Evolutionary conservation across 2,113 vertebrate species (phyloP), one percentile per base, ranked within the genome.

Genomic region (Pica pica): DNA sequence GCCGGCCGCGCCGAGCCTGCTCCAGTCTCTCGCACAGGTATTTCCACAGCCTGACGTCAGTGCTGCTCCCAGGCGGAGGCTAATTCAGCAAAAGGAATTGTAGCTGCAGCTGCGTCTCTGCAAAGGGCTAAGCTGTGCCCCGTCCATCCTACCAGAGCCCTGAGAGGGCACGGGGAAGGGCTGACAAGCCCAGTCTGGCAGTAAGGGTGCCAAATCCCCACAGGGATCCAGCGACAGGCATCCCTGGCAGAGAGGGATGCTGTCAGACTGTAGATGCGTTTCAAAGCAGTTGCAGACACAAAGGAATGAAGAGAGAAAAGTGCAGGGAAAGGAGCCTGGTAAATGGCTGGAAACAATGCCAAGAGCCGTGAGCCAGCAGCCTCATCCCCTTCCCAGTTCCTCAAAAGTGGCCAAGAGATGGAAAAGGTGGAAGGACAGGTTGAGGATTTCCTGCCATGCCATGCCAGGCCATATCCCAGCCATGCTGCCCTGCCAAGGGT

Each of bases 21-120:
- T 87, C 83, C 19, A 1, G 35, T 71, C 47, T 52, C 87, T 91
- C 20, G 2, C 81, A 61, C 89, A 83, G 93, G 93, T 89, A 81
- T 91, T 94, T 89, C 87, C 61, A 94, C 16, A 6, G 81, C n/a
- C 81, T 92, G 83, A 93, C 31, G 46, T 89, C 95, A 93, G 56
- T 1, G 7, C 78, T 41, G 68, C 87, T 89, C 49, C 68, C 80
- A 70, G 89, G 71, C 24, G 1, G 39, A 69, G 93, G 65, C 75
- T 93, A 76, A 28, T 79, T 76, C 91, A 73, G 70, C 78, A 52
- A 18, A 64, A 86, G 57, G 77, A 59, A 30, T 10, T 2, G 0
- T 16, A 26, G 73, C 57, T 61, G 81, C 71, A 68, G 63, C 68
- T 4, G 18, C 21, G 0, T 67, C 74, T n/a, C 88, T 87, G 69